phyloP scores from a whole-genome alignment of 2,113 vertebrate genomes.

The Zapornia atra region DNA sequence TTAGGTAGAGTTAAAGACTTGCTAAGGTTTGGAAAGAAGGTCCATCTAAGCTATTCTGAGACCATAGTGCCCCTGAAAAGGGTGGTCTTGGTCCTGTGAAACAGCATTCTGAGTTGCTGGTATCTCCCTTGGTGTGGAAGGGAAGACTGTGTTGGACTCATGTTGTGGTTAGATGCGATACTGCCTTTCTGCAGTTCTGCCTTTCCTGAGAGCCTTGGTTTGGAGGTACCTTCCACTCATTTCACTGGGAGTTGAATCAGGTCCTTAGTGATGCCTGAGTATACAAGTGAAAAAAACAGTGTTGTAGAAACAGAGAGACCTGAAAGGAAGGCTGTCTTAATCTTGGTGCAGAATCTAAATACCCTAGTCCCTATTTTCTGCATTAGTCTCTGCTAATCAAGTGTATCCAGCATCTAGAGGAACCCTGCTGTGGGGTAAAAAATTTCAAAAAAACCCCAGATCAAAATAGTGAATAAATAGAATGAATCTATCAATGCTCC shows the following conservation, averaged over 20 bases:
- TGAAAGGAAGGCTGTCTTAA: neutral
- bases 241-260: neutral
- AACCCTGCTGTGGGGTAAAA: too few relatives aligned
- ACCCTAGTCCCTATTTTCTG: neutral
- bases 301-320: neutral
- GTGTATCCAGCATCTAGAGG: neutral
- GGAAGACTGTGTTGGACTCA: neutral
- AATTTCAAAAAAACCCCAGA: neutral
- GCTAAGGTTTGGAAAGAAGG: neutral
- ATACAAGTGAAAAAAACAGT: neutral
- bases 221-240: neutral
- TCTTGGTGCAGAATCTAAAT: neutral
- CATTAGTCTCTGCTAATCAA: neutral
- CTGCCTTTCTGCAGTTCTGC: neutral
- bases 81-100: neutral
- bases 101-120: neutral
- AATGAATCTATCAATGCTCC: neutral
- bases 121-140: neutral
- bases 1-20: neutral
- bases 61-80: neutral
- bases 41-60: neutral
- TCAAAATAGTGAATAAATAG: neutral
- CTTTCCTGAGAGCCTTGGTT: neutral
- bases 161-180: neutral
- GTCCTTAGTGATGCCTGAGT: neutral